phyloP scores from a whole-genome alignment of 2,888 invertebrate species.

The Campoplex capitator region DNA sequence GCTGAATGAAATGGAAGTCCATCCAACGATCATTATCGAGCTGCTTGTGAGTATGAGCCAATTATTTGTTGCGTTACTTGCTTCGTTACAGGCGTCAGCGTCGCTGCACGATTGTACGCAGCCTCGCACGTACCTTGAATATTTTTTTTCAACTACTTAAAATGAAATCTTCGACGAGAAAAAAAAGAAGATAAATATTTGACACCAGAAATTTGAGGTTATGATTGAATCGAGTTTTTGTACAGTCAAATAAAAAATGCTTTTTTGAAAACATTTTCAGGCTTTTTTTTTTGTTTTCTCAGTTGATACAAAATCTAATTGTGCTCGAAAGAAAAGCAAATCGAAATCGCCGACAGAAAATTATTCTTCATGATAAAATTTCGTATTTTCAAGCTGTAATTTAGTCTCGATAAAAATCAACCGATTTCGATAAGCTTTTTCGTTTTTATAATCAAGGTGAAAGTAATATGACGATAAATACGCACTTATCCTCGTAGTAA shows the following conservation, averaged over 20 bases:
- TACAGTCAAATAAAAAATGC: background rate
- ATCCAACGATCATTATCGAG: conserved; percentile 31
- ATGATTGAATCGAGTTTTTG: background rate
- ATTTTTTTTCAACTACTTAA: conserved; percentile 21
- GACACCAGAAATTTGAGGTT: background rate
- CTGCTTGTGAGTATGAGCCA: conserved; percentile 32
- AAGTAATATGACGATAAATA: conserved; percentile 32
- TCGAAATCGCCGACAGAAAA: background rate
- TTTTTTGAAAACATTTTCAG: background rate
- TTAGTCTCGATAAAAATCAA: background rate
- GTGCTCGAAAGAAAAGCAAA: background rate
- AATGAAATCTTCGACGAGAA: background rate
- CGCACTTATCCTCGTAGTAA: conserved; percentile 93
- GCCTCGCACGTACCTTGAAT: conserved; percentile 92
- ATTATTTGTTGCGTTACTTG: background rate
- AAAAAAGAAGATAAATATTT: background rate
- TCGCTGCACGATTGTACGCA: conserved; percentile 98
- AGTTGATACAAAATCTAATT: background rate
- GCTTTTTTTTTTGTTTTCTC: background rate
- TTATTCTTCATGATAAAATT: background rate
- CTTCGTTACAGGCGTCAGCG: conserved; percentile 94
- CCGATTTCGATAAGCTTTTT: background rate
- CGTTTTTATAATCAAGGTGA: background rate
- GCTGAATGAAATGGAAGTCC: conserved; percentile 24
- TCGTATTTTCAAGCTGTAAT: background rate